Percentiles rank a stretch among this genome's conserved stretches.
Evolutionary conservation across 2,888 invertebrate species (phyloP).

Genomic region (Rhagophthalmus giganteus): DNA sequence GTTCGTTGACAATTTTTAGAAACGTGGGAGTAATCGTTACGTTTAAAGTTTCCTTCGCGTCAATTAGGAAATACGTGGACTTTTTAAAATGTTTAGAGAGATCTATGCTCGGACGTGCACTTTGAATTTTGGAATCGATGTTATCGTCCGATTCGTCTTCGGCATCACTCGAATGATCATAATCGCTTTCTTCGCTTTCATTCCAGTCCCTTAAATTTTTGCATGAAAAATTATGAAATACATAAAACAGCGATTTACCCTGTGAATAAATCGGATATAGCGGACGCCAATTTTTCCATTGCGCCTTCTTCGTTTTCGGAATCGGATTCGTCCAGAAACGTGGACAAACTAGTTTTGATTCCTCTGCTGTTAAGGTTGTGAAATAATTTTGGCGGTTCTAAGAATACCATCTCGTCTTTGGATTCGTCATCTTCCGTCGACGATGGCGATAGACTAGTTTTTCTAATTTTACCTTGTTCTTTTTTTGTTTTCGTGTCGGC

Average conservation of each 20-base stretch:
- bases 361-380: slow-evolving; percentile 47
- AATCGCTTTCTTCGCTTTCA: slow-evolving; percentile 54
- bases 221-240: no score
- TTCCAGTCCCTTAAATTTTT: slow-evolving; percentile 52
- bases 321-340: slow-evolving; percentile 66
- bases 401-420: slow-evolving; percentile 54
- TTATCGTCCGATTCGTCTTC: slow-evolving; percentile 50
- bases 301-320: slow-evolving; percentile 73
- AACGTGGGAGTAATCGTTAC: slow-evolving; percentile 69
- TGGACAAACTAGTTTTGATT: slow-evolving; percentile 59
- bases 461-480: slow-evolving; percentile 36
- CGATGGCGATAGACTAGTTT: slow-evolving; percentile 42
- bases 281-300: slow-evolving; percentile 70
- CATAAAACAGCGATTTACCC: slow-evolving; percentile 57
- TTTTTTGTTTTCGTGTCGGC: slow-evolving; percentile 40
- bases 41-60: slow-evolving; percentile 68
- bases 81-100: slow-evolving; percentile 42
- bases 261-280: slow-evolving; percentile 77
- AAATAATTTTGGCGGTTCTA: slow-evolving; percentile 49
- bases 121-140: slow-evolving; percentile 32
- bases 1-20: slow-evolving; percentile 59
- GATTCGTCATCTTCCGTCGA: slow-evolving; percentile 52
- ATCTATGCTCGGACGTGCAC: slow-evolving; percentile 20
- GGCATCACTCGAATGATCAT: slow-evolving; percentile 61
- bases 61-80: slow-evolving; percentile 70